Conservation (phyloP, 2,797 vertebrate species). For the Muscicapa comitata region DNA sequence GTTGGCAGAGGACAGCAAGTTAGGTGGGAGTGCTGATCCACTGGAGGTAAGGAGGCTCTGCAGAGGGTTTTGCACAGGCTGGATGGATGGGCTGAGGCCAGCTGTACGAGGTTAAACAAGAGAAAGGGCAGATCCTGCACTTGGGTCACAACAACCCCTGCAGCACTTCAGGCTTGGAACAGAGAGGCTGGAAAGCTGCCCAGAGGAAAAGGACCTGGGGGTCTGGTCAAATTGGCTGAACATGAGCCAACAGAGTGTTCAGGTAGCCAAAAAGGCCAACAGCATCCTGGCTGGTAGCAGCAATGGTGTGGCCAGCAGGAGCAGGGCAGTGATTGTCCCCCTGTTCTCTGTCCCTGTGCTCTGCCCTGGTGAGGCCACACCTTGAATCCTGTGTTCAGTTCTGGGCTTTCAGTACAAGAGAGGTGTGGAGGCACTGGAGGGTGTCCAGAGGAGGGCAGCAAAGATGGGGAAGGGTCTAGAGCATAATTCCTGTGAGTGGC, state of each 20-base stretch:
- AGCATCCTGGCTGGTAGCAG: neutral
- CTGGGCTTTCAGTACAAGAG: neutral
- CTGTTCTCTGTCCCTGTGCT: too few species aligned
- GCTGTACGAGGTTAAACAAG: neutral
- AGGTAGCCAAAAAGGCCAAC: neutral
- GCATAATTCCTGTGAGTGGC: too few species aligned
- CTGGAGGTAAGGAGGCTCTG: neutral
- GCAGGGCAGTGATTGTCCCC: rapidly evolving
- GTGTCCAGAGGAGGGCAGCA: neutral
- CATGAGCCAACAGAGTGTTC: neutral
- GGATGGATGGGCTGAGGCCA: neutral
- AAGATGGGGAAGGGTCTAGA: neutral
- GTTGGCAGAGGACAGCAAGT: neutral
- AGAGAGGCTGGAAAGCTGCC: neutral
- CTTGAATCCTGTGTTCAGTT: rapidly evolving
- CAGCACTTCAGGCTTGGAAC: neutral
- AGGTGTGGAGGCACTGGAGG: neutral
- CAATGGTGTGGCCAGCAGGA: neutral
- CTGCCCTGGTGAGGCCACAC: neutral
- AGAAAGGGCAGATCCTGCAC: neutral
- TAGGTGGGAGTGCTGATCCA: neutral
- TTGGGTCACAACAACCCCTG: neutral
- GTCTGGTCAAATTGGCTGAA: neutral
- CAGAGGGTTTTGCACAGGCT: neutral
- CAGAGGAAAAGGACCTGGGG: neutral